phyloP scores from a whole-genome alignment of 2,113 vertebrate genomes.

The Triplophysa tibetana region DNA sequence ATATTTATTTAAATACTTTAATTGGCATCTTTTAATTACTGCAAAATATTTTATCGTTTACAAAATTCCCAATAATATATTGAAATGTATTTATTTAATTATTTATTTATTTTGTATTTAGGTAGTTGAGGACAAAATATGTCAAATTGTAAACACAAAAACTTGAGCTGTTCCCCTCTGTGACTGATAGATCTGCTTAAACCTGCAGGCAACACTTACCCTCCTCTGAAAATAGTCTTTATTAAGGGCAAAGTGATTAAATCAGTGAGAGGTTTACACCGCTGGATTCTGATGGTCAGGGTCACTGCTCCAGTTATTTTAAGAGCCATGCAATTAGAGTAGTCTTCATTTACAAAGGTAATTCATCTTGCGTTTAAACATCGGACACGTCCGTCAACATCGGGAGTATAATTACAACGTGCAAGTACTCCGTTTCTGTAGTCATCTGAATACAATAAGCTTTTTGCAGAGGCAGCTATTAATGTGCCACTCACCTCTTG shows the following conservation, averaged over 20 bases:
- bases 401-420: constrained; percentile 45
- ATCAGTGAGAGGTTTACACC: constrained; percentile 39
- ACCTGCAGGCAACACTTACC: constrained; percentile 19
- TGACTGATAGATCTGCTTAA: constrained; percentile 16
- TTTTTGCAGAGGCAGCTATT: constrained; percentile 14
- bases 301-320: constrained; percentile 48
- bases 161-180: neutral
- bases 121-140: too few relatives aligned
- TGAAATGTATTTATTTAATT: too few relatives aligned
- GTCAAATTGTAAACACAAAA: too few relatives aligned
- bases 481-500: constrained; percentile 44
- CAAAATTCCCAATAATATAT: too few relatives aligned
- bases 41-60: too few relatives aligned
- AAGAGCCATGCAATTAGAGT: constrained; percentile 51
- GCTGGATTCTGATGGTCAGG: constrained; percentile 29
- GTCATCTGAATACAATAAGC: constrained; percentile 40
- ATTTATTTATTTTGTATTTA: too few relatives aligned
- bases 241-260: constrained; percentile 53
- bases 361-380: constrained; percentile 48
- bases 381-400: constrained; percentile 31
- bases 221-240: constrained; percentile 50
- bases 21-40: too few relatives aligned
- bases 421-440: constrained; percentile 34
- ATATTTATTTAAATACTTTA: too few relatives aligned
- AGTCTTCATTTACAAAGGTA: constrained; percentile 48